Evolutionary conservation across 2,797 vertebrate genomes (phyloP).

Genomic region (Uromys caudimaculatus): DNA sequence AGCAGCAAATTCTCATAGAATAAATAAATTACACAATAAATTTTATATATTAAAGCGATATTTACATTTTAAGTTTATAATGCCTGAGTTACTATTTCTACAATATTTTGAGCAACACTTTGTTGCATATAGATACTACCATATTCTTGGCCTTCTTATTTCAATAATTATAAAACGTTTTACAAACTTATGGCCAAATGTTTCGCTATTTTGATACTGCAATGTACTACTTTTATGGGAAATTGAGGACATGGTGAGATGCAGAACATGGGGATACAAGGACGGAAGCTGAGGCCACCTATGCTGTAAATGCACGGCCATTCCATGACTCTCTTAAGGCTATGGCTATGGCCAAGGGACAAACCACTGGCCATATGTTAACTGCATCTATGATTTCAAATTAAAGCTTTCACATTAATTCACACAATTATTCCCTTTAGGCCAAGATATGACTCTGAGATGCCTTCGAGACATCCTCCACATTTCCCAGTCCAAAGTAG

Average conservation of each 20-base stretch:
- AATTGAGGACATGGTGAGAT: background rate
- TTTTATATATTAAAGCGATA: background rate
- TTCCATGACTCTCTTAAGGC: background rate
- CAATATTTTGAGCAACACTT: background rate
- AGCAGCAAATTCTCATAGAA: background rate
- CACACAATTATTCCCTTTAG: background rate
- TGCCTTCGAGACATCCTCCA: background rate
- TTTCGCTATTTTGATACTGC: background rate
- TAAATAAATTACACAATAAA: background rate
- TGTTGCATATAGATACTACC: background rate
- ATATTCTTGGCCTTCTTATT: conserved; percentile 6
- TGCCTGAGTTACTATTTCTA: background rate
- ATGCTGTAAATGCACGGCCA: background rate
- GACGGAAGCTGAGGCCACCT: background rate
- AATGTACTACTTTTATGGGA: background rate
- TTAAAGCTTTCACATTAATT: background rate
- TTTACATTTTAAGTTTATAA: background rate
- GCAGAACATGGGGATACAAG: too few relatives aligned
- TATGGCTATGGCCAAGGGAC: background rate
- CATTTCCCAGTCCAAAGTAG: background rate
- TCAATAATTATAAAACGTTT: background rate
- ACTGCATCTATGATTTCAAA: background rate
- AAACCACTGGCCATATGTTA: background rate
- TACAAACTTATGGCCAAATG: background rate
- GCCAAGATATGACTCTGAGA: background rate